Evolutionary conservation across 2,113 vertebrate species (phyloP), one percentile per base, ranked within the genome.

Genomic region (Hyperopisus bebe): DNA sequence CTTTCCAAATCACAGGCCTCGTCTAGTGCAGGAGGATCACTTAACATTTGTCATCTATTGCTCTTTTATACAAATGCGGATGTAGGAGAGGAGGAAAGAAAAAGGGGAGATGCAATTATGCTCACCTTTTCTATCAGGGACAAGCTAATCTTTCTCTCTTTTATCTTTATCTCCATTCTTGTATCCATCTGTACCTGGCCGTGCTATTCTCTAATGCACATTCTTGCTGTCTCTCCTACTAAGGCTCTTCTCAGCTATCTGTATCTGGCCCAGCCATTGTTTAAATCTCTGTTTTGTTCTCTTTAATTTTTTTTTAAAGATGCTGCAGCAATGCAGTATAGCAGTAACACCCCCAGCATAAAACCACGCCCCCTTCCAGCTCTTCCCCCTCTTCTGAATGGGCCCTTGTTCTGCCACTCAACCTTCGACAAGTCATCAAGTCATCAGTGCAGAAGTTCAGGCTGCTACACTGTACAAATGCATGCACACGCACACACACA

Each of bases 151-250:
- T 88, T 15, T 48, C 44, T 19, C 10, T 77, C 55, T 46, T 66
- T 39, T 88, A 21, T 70, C 87, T 88, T 55, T 47, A 46, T 82
- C 53, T 48, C 90, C 62, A 88, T 90, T 87, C 53, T 17, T 89
- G 39, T 89, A 47, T 86, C 48, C 58, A 42, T 48, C 11, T 87
- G 35, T 90, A 31, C 90, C 85, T 90, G 39, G 19, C 13, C n/a
- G 15, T 66, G 35, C 15, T 50, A 42, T 50, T 58, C 27, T 74
- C 53, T 48, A 50, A 39, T 53, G 24, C 42, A 47, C 86, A 55
- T 84, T 88, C 88, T 86, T 17, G 42, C 55, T 77, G 21, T 90
- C 62, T 42, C 35, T 66, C 47, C 87, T 35, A 82, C 9, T 44
- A 21, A 15, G 15, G 39, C 44, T 84, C 82, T 47, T n/a, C 24